Percentiles rank a stretch among this genome's conserved stretches.
Conservation (phyloP, 2,797 vertebrate species). For the Poeciliopsis infans region DNA sequence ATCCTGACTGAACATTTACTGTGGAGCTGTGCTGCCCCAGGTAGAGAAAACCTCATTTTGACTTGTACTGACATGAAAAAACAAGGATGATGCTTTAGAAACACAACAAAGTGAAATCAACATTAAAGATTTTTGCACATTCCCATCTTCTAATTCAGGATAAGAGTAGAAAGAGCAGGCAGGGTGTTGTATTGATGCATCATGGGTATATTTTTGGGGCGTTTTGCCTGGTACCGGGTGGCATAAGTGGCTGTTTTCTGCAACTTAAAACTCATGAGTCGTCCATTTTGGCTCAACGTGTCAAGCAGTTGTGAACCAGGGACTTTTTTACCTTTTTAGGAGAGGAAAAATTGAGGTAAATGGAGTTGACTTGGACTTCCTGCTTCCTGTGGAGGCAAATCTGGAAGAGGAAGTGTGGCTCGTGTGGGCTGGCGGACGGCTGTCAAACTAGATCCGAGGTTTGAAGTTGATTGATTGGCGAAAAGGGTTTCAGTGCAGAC, state of each 20-base stretch:
- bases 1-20: not conserved
- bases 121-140: not conserved
- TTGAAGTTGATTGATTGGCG: conserved; percentile 39
- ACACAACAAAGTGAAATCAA: not conserved
- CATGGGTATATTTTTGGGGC: not conserved
- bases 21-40: too few species aligned
- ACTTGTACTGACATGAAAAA: not conserved
- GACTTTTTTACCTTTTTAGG: not conserved
- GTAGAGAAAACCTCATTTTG: too few species aligned
- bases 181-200: not conserved
- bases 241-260: not conserved
- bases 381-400: conserved; percentile 63
- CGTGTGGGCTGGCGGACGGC: conserved; percentile 29
- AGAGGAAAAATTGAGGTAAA: conserved; percentile 52
- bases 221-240: not conserved
- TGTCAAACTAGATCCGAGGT: conserved; percentile 52
- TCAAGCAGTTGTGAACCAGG: not conserved
- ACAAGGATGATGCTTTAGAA: not conserved
- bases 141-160: not conserved
- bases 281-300: not conserved
- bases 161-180: not conserved
- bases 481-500: conserved; percentile 15
- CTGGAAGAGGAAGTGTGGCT: conserved; percentile 61
- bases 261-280: not conserved
- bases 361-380: conserved; percentile 47